phyloP scores from a whole-genome alignment of 2,113 vertebrate genomes.

The Festucalex cinctus region DNA sequence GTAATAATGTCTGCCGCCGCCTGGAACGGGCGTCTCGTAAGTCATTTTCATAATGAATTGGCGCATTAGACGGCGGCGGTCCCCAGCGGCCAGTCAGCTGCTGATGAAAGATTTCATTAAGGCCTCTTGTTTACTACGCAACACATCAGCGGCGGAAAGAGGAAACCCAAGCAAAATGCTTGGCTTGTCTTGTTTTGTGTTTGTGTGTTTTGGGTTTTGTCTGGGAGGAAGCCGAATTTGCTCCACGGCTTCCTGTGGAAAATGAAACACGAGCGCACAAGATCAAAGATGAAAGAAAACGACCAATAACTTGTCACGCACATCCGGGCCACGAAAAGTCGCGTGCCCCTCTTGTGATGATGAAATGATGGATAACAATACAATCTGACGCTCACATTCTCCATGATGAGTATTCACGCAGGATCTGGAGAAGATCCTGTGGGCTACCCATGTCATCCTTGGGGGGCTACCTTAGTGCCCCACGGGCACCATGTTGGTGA shows the following conservation, averaged over 20 bases:
- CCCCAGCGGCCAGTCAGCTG: constrained; percentile 45
- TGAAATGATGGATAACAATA: no score
- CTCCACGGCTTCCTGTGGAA: not conserved
- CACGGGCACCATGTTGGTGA: no score
- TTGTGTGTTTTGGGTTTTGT: not conserved
- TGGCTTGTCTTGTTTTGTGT: not conserved
- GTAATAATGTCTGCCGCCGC: constrained; percentile 49
- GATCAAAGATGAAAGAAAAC: not conserved
- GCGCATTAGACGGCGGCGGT: constrained; percentile 40
- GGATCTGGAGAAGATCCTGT: no score
- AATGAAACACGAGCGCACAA: not conserved
- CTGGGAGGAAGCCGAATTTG: not conserved
- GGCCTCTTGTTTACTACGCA: constrained; percentile 53
- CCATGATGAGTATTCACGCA: no score
- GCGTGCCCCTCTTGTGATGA: no score
- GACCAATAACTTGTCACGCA: no score
- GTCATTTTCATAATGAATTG: constrained; percentile 63
- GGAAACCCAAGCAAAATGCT: not conserved
- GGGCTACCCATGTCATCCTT: no score
- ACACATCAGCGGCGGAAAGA: constrained; percentile 32
- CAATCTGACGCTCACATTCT: no score
- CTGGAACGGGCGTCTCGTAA: constrained; percentile 52
- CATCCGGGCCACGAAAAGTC: no score
- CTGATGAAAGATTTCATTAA: constrained; percentile 55
- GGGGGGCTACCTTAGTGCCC: no score